Evolutionary conservation across 2,888 invertebrate species (phyloP).

Genomic region (Autographa gamma): DNA sequence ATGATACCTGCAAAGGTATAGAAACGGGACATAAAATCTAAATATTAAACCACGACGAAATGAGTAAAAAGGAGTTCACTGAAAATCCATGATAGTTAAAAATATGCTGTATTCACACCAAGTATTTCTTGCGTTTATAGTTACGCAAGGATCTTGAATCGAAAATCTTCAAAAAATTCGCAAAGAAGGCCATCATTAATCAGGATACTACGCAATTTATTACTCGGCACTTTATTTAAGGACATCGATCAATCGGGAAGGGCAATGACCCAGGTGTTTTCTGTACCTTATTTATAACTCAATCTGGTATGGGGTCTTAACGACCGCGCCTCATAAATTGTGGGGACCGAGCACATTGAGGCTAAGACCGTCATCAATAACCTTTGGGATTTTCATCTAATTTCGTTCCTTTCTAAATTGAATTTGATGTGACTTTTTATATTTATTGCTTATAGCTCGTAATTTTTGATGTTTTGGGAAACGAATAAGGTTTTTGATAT

Average conservation of each 20-base stretch:
- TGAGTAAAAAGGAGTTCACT: too few species aligned
- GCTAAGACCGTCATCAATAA: background rate
- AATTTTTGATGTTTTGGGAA: background rate
- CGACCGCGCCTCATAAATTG: constrained; percentile 48
- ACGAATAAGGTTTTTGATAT: background rate
- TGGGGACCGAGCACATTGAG: constrained; percentile 11
- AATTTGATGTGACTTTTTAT: background rate
- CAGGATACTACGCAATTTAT: constrained; percentile 47
- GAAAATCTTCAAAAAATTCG: constrained; percentile 8
- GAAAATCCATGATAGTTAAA: too few species aligned
- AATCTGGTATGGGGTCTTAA: constrained; percentile 51
- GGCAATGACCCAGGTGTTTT: constrained; percentile 56
- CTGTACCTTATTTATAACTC: constrained; percentile 59
- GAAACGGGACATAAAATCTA: too few species aligned
- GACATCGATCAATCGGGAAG: constrained; percentile 56
- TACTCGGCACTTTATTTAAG: constrained; percentile 40
- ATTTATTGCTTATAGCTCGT: background rate
- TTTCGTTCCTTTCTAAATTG: constrained; percentile 1
- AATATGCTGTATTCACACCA: too few species aligned
- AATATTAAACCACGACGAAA: too few species aligned
- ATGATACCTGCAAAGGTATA: too few species aligned
- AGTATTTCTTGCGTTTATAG: background rate
- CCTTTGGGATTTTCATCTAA: background rate
- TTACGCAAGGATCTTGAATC: background rate
- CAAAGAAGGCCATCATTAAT: constrained; percentile 34